Evolutionary conservation across 2,797 vertebrate species (phyloP).

Genomic region (Brotula barbata): DNA sequence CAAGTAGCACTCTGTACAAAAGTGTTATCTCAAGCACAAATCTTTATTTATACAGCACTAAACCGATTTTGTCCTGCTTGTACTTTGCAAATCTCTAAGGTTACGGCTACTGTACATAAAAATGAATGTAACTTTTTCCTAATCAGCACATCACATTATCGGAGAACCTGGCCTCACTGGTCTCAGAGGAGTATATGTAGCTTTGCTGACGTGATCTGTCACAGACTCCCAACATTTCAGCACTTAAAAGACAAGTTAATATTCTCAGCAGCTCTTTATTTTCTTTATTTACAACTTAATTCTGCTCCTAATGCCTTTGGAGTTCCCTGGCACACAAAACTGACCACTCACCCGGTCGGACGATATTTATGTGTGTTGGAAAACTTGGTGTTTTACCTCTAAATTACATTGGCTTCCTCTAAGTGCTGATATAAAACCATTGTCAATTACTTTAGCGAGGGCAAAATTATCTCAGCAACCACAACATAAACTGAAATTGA

Average conservation of each 20-base stretch:
- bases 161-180: slow-evolving; percentile 10
- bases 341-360: slow-evolving; percentile 18
- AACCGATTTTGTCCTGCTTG: not conserved
- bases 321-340: slow-evolving; percentile 18
- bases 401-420: slow-evolving; percentile 2
- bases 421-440: slow-evolving; percentile 21
- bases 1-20: too few relatives aligned
- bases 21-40: not conserved
- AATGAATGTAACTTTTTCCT: slow-evolving; percentile 4
- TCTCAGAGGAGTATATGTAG: not conserved
- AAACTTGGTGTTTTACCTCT: slow-evolving; percentile 7
- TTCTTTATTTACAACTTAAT: slow-evolving; percentile 38
- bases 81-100: not conserved
- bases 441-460: slow-evolving; percentile 15
- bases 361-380: slow-evolving; percentile 32
- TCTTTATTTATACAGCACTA: too few relatives aligned
- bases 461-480: slow-evolving; percentile 8
- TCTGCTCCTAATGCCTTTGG: slow-evolving; percentile 22
- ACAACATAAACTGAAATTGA: slow-evolving; percentile 1
- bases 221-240: slow-evolving; percentile 16
- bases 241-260: slow-evolving; percentile 34
- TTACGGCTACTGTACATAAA: not conserved
- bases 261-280: slow-evolving; percentile 16
- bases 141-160: slow-evolving; percentile 1
- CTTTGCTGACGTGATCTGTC: slow-evolving; percentile 17